Evolutionary conservation across 1,140 invertebrate species (phyloP), one percentile per base, ranked within the genome.

Genomic region (Archivesica marissinica): DNA sequence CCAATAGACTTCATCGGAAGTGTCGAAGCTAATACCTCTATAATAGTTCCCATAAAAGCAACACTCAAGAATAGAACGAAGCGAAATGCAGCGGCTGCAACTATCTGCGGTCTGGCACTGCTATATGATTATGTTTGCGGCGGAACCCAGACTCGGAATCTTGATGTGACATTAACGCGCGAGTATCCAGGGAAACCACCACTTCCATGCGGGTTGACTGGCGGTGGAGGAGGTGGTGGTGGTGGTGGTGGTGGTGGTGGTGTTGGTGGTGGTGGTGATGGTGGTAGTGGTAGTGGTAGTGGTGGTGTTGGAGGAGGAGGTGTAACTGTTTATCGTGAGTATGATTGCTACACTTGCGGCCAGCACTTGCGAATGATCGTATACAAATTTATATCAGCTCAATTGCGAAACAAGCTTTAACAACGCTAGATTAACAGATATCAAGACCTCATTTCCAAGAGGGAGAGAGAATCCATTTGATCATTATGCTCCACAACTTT

Each of bases 71-170:
- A 38, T 1, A 85, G 74, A 56, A 39, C 9, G 38, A 78, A 74
- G 28, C 64, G 83, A 15, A 72, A 68, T 47, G 83, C n/a, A 6
- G 50, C 28, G 4, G 56, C 77, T 38, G 17, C 50, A 4, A 23
- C 39, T 20, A 20, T 54, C 2, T 85, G 75, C 70, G 39, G 83
- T 11, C 38, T 85, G n/a, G 33, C 35, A 6, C 20, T 85, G n/a
- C 38, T 85, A 0, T 85, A 85, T 47, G 52, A 74, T 30, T 85
- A 72, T 72, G 66, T 30, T 2, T 85, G 83, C 61, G 75, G 64
- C 23, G 83, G 50, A 23, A 35, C 41, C 9, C 61, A 77, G 38
- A 72, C 83, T 13, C 77, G 77, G 28, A n/a, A 4, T 41, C 28
- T 66, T 33, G 56, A 66, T 25, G 59, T 79, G 9, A 79, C 56